phyloP scores from a whole-genome alignment of 2,113 vertebrate species.

The Odontesthes bonariensis region DNA sequence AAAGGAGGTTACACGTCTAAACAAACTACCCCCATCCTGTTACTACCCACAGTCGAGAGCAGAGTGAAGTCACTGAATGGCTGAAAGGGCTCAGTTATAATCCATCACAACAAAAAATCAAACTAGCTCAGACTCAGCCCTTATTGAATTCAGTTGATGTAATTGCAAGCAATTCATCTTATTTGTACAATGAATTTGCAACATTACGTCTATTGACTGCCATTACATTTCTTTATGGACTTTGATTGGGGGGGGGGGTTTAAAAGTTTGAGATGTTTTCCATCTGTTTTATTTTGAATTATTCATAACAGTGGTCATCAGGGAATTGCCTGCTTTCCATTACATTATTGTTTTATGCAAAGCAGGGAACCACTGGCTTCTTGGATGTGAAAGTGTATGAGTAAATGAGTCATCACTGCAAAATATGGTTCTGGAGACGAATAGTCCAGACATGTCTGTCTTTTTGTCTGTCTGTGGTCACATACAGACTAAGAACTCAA shows the following conservation, averaged over 20 bases:
- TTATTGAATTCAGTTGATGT: slow-evolving; percentile 66
- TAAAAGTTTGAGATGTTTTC: slow-evolving; percentile 69
- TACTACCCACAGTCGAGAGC: slow-evolving; percentile 22
- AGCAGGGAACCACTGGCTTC: slow-evolving; percentile 54
- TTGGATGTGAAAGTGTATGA: slow-evolving; percentile 29
- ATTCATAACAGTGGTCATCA: slow-evolving; percentile 70
- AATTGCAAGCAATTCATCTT: slow-evolving; percentile 67
- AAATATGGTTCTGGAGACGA: no score
- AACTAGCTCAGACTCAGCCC: slow-evolving; percentile 41
- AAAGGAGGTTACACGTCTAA: slow-evolving; percentile 11
- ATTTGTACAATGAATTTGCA: slow-evolving; percentile 68
- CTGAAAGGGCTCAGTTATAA: slow-evolving; percentile 20
- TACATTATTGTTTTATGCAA: slow-evolving; percentile 79
- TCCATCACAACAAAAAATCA: slow-evolving; percentile 60
- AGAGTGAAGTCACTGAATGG: slow-evolving; percentile 1
- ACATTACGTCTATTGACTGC: slow-evolving; percentile 69
- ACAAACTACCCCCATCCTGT: slow-evolving; percentile 11
- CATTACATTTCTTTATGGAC: slow-evolving; percentile 68
- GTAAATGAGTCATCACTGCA: slow-evolving; percentile 3
- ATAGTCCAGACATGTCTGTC: not conserved
- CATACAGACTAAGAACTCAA: not conserved
- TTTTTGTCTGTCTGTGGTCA: not conserved
- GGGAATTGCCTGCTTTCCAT: slow-evolving; percentile 71
- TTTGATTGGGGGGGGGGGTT: slow-evolving; percentile 62
- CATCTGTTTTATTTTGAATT: slow-evolving; percentile 63